Evolutionary conservation across 2,113 vertebrate genomes (phyloP).

Genomic region (Albula glossodonta): DNA sequence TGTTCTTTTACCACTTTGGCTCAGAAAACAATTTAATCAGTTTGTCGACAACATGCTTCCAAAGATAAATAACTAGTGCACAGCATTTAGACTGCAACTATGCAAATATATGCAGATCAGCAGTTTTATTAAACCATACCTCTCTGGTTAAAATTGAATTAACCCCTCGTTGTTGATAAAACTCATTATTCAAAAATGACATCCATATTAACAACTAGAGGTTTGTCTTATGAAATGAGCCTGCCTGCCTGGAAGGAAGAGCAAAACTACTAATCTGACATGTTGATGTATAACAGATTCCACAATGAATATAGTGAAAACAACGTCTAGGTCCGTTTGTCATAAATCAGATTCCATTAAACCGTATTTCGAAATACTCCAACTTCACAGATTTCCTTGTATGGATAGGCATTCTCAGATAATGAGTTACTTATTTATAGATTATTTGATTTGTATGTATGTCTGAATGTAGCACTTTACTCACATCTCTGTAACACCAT

Average conservation of each 20-base stretch:
- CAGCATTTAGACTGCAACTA: not conserved
- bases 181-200: constrained; percentile 7
- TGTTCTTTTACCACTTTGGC: not conserved
- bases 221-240: not conserved
- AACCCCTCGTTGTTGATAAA: not conserved
- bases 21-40: not conserved
- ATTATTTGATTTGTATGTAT: not conserved
- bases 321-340: not conserved
- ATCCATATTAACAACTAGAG: not conserved
- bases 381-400: not conserved
- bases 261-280: not conserved
- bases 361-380: not conserved
- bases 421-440: not conserved
- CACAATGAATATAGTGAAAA: not conserved
- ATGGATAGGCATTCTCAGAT: not conserved
- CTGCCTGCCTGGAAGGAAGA: not conserved
- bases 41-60: not conserved
- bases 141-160: not conserved
- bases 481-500: too few relatives aligned
- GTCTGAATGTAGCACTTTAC: not conserved
- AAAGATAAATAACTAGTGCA: not conserved
- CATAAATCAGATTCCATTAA: not conserved
- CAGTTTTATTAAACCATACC: not conserved
- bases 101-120: not conserved
- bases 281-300: not conserved